These are phyloP conservation scores for Catotricha subobsoleta DNA, from an alignment of 2,888 invertebrate genomes.

Conservation along the genomic window DNA sequence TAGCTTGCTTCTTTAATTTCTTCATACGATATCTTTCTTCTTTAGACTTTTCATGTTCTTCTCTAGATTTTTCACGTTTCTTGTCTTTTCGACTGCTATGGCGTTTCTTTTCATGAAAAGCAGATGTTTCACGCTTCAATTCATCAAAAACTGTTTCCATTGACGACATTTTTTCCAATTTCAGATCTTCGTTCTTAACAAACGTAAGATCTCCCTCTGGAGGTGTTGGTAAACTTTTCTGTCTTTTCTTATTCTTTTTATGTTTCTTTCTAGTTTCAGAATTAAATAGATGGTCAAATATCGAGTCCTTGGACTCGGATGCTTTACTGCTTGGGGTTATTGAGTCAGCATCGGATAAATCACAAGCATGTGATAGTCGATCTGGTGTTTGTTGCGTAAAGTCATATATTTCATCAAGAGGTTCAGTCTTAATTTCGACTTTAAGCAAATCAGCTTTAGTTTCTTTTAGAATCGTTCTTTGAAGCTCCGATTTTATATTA, in stretches of 20 bases:
- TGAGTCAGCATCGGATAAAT: constrained; percentile 5
- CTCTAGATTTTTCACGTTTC: constrained; percentile 35
- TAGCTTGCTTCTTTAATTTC: constrained; percentile 40
- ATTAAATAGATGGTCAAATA: constrained; percentile 26
- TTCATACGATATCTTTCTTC: constrained; percentile 30
- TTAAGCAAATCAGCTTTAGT: constrained; percentile 6
- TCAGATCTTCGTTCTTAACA: constrained; percentile 32
- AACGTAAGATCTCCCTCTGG: constrained; percentile 21
- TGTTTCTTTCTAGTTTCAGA: constrained; percentile 53
- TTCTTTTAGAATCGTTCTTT: constrained; percentile 5
- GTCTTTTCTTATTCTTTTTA: constrained; percentile 68
- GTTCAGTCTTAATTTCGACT: constrained; percentile 14
- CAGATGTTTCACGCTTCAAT: constrained; percentile 27
- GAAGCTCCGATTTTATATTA: constrained; percentile 4
- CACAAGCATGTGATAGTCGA: constrained; percentile 13
- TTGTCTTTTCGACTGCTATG: constrained; percentile 40
- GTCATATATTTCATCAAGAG: constrained; percentile 8
- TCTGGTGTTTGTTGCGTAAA: constrained; percentile 3
- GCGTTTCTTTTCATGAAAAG: constrained; percentile 1
- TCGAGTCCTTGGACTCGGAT: constrained; percentile 3
- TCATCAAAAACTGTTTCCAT: constrained; percentile 33
- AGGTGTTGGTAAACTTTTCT: constrained; percentile 38
- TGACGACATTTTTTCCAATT: constrained; percentile 15
- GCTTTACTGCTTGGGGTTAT: background rate
- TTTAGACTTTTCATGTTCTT: constrained; percentile 16